These are phyloP conservation scores for Zaprionus taronus DNA, from an alignment of 1,140 invertebrate species.

Conservation along the genomic window DNA sequence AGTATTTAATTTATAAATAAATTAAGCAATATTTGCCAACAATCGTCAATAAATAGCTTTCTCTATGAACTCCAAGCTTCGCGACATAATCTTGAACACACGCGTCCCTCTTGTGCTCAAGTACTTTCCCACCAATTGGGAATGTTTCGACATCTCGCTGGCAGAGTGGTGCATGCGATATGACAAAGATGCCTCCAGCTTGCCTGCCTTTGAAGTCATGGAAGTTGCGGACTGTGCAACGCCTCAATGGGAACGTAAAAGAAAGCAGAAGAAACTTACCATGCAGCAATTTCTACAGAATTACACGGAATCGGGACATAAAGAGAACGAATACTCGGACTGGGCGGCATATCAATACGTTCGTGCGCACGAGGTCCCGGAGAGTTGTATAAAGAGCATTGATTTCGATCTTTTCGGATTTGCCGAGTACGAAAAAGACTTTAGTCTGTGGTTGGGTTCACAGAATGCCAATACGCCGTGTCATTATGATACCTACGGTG, in stretches of 20 bases:
- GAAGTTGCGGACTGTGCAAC: conserved; percentile 84
- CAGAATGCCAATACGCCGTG: conserved; percentile 95
- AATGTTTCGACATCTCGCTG: conserved; percentile 68
- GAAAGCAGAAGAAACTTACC: conserved; percentile 86
- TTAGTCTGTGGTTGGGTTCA: conserved; percentile 96
- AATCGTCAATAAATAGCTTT: neutral
- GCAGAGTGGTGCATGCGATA: conserved; percentile 85
- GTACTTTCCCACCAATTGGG: conserved; percentile 66
- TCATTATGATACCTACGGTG: conserved; percentile 97
- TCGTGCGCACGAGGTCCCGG: conserved; percentile 58
- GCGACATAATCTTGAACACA: conserved; percentile 74
- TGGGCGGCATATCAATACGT: conserved; percentile 86
- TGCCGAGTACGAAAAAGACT: conserved; percentile 87
- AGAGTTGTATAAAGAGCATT: conserved; percentile 55
- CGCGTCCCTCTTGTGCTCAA: conserved; percentile 62
- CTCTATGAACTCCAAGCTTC: conserved; percentile 42
- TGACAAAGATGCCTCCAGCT: conserved; percentile 68
- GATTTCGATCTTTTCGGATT: conserved; percentile 88
- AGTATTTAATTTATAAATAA: neutral
- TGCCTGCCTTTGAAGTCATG: conserved; percentile 84
- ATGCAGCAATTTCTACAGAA: conserved; percentile 86
- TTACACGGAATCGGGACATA: conserved; percentile 65
- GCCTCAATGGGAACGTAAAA: conserved; percentile 91
- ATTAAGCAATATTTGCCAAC: neutral
- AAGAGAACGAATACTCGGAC: conserved; percentile 85